phyloP scores from a whole-genome alignment of 2,113 vertebrate species.

The Haemorhous mexicanus region DNA sequence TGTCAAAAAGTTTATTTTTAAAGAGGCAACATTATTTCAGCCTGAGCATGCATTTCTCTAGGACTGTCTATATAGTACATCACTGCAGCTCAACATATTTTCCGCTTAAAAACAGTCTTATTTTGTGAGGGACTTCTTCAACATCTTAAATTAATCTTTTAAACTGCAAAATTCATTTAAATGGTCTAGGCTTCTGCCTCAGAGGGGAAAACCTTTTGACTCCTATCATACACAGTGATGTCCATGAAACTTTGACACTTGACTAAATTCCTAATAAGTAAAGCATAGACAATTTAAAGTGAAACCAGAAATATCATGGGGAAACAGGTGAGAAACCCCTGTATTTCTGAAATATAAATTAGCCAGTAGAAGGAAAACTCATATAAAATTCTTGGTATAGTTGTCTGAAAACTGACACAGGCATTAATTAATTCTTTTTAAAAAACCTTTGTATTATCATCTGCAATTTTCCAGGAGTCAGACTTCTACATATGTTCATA shows the following conservation, averaged over 20 bases:
- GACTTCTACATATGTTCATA: background rate
- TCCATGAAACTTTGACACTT: background rate
- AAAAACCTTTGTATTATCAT: background rate
- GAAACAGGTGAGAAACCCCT: constrained; percentile 26
- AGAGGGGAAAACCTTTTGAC: background rate
- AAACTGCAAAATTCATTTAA: background rate
- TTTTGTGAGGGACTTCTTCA: constrained; percentile 6
- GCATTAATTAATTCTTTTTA: background rate
- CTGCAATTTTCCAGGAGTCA: background rate
- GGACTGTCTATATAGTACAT: background rate
- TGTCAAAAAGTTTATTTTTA: constrained; percentile 60
- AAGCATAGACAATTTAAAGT: background rate
- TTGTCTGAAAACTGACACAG: background rate
- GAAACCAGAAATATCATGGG: constrained; percentile 18
- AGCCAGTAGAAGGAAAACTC: constrained; percentile 12
- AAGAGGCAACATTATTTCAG: constrained; percentile 18
- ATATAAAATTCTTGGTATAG: background rate
- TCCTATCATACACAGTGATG: background rate
- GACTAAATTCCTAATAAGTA: background rate
- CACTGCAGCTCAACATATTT: background rate
- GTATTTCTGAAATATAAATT: constrained; percentile 7
- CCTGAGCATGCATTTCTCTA: background rate
- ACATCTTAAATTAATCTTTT: background rate
- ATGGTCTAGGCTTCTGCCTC: background rate
- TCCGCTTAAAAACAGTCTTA: background rate